phyloP scores from a whole-genome alignment of 1,140 invertebrate species.

The Drosophila biarmipes region DNA sequence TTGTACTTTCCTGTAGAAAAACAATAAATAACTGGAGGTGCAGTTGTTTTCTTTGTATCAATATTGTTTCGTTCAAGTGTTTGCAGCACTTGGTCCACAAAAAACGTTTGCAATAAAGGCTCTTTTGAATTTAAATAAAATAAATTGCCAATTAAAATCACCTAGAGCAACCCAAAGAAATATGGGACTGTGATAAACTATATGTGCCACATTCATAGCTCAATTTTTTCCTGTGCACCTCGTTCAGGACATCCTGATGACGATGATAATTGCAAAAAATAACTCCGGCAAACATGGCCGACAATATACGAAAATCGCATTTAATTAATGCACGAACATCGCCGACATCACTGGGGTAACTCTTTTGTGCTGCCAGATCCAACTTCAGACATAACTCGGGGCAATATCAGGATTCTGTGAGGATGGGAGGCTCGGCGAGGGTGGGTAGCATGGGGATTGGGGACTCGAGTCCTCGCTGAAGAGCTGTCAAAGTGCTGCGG shows the following conservation, averaged over 20 bases:
- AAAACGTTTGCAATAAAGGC: background rate
- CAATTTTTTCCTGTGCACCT: background rate
- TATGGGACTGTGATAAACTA: background rate
- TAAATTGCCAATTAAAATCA: background rate
- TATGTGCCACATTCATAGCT: background rate
- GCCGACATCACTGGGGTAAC: conserved; percentile 39
- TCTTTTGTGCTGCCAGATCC: conserved; percentile 38
- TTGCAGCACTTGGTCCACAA: background rate
- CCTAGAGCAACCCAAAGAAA: background rate
- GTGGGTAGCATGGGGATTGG: background rate
- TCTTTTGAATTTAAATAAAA: background rate
- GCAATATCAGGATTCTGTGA: conserved; percentile 27
- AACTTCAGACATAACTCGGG: conserved; percentile 69
- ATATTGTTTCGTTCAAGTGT: background rate
- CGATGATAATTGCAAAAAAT: conserved; percentile 28
- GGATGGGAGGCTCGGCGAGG: too few relatives aligned
- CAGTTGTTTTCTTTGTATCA: background rate
- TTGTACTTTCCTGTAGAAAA: background rate
- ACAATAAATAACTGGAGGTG: background rate
- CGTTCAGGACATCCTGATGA: conserved; percentile 36
- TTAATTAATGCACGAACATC: conserved; percentile 72
- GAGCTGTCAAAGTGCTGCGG: conserved; percentile 64
- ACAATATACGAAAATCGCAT: conserved; percentile 58
- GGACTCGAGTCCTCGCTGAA: conserved; percentile 3
- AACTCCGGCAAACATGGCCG: conserved; percentile 39